phyloP scores from a whole-genome alignment of 2,888 invertebrate genomes.

The Andrena fulva region DNA sequence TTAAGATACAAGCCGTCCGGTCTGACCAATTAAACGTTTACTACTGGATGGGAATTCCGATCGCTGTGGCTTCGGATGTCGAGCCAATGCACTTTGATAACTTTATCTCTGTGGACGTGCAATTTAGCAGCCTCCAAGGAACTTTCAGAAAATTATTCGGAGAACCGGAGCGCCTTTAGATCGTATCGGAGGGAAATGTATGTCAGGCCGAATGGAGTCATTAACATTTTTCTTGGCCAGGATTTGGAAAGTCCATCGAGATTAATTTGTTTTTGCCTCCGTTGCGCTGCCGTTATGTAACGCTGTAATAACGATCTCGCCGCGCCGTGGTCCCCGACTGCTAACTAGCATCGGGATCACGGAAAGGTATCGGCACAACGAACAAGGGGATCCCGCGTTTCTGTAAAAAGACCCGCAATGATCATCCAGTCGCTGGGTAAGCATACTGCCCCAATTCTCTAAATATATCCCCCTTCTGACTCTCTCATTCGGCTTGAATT shows the following conservation, averaged over 20 bases:
- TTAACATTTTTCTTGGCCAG: slow-evolving; percentile 42
- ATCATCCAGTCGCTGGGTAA: slow-evolving; percentile 58
- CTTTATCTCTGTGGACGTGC: slow-evolving; percentile 4
- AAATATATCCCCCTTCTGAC: slow-evolving; percentile 77
- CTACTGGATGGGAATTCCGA: background rate
- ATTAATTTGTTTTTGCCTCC: slow-evolving; percentile 15
- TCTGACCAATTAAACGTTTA: background rate
- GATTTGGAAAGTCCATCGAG: background rate
- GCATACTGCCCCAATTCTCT: slow-evolving; percentile 82
- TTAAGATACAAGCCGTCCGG: background rate
- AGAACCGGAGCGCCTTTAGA: slow-evolving; percentile 35
- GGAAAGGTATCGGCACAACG: background rate
- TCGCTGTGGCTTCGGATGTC: slow-evolving; percentile 6
- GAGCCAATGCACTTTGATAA: slow-evolving; percentile 30
- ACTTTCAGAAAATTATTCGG: slow-evolving; percentile 39
- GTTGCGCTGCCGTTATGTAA: slow-evolving; percentile 2
- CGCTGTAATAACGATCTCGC: background rate
- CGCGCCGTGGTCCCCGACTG: too few species aligned
- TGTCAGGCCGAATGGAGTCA: slow-evolving; percentile 25
- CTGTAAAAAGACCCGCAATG: slow-evolving; percentile 66
- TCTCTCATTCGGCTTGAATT: slow-evolving; percentile 71
- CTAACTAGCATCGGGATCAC: background rate
- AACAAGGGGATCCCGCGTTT: slow-evolving; percentile 14
- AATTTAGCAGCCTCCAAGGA: slow-evolving; percentile 4
- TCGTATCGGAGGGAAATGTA: slow-evolving; percentile 35